Percentiles rank a stretch among this genome's conserved stretches.
Evolutionary conservation across 2,888 invertebrate genomes (phyloP).

Genomic region (Podotricha telesiphe): DNA sequence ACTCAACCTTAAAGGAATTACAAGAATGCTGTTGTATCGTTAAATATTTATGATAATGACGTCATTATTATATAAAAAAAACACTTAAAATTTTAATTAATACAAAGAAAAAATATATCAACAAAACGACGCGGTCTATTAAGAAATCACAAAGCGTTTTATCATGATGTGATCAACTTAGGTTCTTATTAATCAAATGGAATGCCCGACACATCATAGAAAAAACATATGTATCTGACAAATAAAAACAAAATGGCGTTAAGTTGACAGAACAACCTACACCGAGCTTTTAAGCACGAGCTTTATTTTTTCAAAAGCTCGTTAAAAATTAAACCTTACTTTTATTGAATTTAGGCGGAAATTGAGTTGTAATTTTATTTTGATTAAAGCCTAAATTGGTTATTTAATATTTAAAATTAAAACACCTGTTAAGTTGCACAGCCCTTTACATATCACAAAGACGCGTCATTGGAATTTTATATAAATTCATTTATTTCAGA

Average conservation of each 20-base stretch:
- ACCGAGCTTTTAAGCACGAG: slow-evolving; percentile 42
- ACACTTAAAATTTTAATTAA: slow-evolving; percentile 35
- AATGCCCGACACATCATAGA: slow-evolving; percentile 68
- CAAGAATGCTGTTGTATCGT: neutral
- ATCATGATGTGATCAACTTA: slow-evolving; percentile 69
- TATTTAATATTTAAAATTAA: slow-evolving; percentile 44
- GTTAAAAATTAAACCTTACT: slow-evolving; percentile 4
- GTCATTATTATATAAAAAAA: slow-evolving; percentile 15
- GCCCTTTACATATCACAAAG: slow-evolving; percentile 77
- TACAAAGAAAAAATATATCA: slow-evolving; percentile 54
- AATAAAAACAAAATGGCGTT: slow-evolving; percentile 80
- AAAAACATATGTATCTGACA: slow-evolving; percentile 70
- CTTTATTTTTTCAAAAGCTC: neutral
- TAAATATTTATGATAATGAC: neutral
- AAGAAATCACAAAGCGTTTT: slow-evolving; percentile 73
- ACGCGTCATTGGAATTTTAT: slow-evolving; percentile 60
- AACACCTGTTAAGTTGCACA: slow-evolving; percentile 74
- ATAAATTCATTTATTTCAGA: neutral
- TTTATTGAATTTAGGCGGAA: neutral
- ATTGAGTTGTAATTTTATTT: neutral
- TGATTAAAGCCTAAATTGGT: neutral
- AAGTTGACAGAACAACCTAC: slow-evolving; percentile 66
- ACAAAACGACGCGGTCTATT: slow-evolving; percentile 66
- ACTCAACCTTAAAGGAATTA: neutral
- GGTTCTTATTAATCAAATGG: slow-evolving; percentile 70